A percentile compares a stretch with the other conserved stretches of the same genome.
phyloP scores from a whole-genome alignment of 2,113 vertebrate genomes.

The Xiphophorus maculatus region DNA sequence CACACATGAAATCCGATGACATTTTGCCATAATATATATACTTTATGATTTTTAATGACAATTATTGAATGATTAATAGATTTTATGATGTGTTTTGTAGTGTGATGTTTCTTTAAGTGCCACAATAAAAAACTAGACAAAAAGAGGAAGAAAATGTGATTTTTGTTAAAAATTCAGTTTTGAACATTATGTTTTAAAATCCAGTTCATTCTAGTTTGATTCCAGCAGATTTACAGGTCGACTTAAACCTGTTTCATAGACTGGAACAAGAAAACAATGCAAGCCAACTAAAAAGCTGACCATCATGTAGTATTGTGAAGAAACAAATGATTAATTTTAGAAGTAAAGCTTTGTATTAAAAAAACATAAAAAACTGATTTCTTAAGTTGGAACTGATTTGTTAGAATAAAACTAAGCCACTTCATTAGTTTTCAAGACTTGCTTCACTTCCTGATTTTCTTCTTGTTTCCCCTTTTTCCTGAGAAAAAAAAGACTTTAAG shows the following conservation, averaged over 20 bases:
- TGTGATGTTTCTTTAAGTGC: no score
- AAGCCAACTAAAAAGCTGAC: not conserved
- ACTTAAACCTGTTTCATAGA: not conserved
- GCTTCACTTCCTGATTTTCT: slow-evolving; percentile 48
- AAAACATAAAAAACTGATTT: not conserved
- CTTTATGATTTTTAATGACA: no score
- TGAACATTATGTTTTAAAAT: no score
- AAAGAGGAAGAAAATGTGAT: no score
- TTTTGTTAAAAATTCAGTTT: no score
- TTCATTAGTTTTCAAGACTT: slow-evolving; percentile 52
- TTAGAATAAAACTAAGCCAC: slow-evolving; percentile 49
- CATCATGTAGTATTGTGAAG: not conserved
- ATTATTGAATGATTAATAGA: no score
- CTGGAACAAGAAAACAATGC: not conserved
- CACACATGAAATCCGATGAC: no score
- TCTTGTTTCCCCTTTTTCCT: slow-evolving; percentile 53
- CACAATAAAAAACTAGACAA: no score
- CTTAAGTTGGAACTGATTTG: not conserved
- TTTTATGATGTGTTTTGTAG: no score
- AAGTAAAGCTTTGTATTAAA: not conserved
- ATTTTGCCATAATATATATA: no score
- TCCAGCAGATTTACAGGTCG: no score
- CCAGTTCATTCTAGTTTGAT: no score
- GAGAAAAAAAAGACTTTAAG: slow-evolving; percentile 1
- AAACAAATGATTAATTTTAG: not conserved